Conservation (phyloP, 2,888 invertebrate genomes). For the Hypomecis punctinalis region DNA sequence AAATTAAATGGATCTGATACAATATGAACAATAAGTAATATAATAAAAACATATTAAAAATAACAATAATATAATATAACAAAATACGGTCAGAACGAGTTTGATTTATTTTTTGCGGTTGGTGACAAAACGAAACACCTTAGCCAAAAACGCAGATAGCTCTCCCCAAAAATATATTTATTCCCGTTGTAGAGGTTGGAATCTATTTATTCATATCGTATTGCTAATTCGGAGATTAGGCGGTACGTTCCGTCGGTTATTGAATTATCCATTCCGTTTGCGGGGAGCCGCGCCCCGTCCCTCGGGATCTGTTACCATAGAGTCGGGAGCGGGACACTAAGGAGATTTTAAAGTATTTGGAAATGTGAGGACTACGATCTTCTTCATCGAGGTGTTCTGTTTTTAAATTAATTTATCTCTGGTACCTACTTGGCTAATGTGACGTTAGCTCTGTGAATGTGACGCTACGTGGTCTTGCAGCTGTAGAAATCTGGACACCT, state of each 20-base stretch:
- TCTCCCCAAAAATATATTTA: constrained; percentile 27
- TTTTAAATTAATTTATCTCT: neutral
- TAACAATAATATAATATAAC: too few relatives aligned
- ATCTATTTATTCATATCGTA: constrained; percentile 84
- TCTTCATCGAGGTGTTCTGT: neutral
- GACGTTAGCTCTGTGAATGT: neutral
- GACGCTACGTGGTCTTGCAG: too few relatives aligned
- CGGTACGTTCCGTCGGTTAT: constrained; percentile 80
- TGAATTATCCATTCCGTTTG: constrained; percentile 84
- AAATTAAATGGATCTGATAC: too few relatives aligned
- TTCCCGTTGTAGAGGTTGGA: constrained; percentile 51
- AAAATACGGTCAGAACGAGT: too few relatives aligned
- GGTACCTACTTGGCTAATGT: neutral
- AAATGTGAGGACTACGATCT: constrained; percentile 32
- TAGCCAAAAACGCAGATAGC: neutral
- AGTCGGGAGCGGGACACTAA: constrained; percentile 10
- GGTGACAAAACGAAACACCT: neutral
- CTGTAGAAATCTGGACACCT: too few relatives aligned
- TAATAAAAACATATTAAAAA: too few relatives aligned
- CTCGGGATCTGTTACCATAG: constrained; percentile 58
- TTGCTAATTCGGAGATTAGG: constrained; percentile 83
- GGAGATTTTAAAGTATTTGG: constrained; percentile 25
- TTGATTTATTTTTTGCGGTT: too few relatives aligned
- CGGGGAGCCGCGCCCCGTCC: constrained; percentile 59
- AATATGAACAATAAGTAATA: too few relatives aligned